Conservation (phyloP, 2,113 vertebrate species). For the Lasiurus cinereus region DNA sequence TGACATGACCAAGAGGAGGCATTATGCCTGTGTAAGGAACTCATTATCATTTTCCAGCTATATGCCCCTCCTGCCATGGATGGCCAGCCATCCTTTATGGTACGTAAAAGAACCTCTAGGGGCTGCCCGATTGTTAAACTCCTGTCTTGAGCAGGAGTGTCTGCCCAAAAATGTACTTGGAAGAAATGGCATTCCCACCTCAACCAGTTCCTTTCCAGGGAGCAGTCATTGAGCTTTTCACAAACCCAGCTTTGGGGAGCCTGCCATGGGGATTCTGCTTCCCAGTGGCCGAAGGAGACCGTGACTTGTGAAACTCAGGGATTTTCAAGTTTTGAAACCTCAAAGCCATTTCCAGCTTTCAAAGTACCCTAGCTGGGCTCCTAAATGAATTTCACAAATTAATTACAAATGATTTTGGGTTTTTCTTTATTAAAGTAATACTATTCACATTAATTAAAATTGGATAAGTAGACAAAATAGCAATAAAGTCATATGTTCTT, state of each 20-base stretch:
- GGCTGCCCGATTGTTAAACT: background rate
- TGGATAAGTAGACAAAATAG: background rate
- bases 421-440: background rate
- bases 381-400: background rate
- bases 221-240: background rate
- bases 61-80: background rate
- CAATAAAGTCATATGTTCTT: background rate
- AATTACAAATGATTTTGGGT: background rate
- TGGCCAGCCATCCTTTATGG: background rate
- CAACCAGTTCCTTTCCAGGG: background rate
- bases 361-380: background rate
- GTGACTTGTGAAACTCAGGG: background rate
- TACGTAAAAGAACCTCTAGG: background rate
- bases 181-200: background rate
- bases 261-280: background rate
- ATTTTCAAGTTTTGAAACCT: conserved; percentile 29
- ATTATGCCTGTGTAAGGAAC: background rate
- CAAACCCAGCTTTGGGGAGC: background rate
- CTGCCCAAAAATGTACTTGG: background rate
- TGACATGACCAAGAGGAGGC: background rate
- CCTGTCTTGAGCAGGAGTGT: background rate
- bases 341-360: background rate
- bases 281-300: background rate
- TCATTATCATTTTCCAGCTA: background rate
- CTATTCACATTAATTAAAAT: background rate